phyloP scores from a whole-genome alignment of 2,888 invertebrate species.

The Bhutanitis thaidina region DNA sequence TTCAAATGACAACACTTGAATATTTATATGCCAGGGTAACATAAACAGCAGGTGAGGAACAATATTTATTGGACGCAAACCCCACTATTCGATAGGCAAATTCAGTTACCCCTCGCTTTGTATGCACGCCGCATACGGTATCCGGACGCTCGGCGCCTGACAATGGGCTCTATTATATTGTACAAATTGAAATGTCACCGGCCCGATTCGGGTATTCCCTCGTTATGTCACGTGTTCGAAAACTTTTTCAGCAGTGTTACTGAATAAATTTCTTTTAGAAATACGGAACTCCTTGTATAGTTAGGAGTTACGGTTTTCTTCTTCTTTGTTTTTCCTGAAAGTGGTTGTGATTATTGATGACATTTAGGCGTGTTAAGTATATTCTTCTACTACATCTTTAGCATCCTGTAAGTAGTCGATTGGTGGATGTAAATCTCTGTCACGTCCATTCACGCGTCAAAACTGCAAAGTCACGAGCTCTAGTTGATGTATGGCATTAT shows the following conservation, averaged over 20 bases:
- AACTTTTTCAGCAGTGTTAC: constrained; percentile 14
- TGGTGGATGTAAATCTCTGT: too few species aligned
- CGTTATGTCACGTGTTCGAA: constrained; percentile 13
- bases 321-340: too few species aligned
- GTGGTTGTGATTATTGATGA: too few species aligned
- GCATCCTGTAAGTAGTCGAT: too few species aligned
- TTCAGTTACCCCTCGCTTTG: constrained; percentile 31
- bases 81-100: constrained; percentile 27
- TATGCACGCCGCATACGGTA: constrained; percentile 27
- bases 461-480: too few species aligned
- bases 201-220: constrained; percentile 24
- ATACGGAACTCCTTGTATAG: background rate
- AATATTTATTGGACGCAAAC: constrained; percentile 13
- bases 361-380: too few species aligned
- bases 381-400: too few species aligned
- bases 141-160: constrained; percentile 24
- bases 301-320: background rate
- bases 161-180: constrained; percentile 31
- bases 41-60: constrained; percentile 13
- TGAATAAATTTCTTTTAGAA: constrained; percentile 4
- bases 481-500: too few species aligned
- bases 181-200: constrained; percentile 33
- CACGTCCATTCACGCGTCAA: too few species aligned
- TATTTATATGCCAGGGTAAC: constrained; percentile 21
- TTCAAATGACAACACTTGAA: constrained; percentile 1